Conservation (phyloP, 92 coral and sea anemone genomes). For the Pocillopora grandis region DNA sequence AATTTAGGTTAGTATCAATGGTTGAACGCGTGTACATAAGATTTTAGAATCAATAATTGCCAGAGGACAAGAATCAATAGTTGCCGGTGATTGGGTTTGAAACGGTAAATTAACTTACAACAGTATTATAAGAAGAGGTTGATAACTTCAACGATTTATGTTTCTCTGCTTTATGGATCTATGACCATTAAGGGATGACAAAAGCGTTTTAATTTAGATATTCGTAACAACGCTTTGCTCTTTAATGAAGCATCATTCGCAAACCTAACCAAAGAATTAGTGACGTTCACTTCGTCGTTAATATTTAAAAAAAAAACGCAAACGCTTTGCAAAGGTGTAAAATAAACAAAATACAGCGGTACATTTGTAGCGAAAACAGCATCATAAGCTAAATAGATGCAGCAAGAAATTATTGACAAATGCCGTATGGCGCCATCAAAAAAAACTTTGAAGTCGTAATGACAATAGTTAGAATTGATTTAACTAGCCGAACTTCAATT, state of each 20-base stretch:
- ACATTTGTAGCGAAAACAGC: background rate
- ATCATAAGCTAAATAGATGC: too few species aligned
- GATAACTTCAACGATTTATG: background rate
- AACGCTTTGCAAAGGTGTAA: too few species aligned
- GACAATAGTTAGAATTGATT: background rate
- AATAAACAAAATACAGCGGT: too few species aligned
- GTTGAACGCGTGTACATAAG: background rate
- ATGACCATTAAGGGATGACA: background rate
- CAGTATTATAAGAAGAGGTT: background rate
- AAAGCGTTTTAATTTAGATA: background rate
- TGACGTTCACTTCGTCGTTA: too few species aligned
- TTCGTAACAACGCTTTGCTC: background rate
- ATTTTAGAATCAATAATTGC: too few species aligned
- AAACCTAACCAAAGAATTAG: background rate
- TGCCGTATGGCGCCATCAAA: background rate
- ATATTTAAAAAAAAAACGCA: background rate
- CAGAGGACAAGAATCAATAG: too few species aligned
- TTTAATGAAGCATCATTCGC: constrained; percentile 9
- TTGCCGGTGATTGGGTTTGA: background rate
- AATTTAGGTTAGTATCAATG: background rate
- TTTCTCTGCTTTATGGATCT: background rate
- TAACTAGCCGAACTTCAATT: background rate
- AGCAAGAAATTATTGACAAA: too few species aligned
- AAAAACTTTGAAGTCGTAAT: background rate
- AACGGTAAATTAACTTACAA: background rate